Percentiles rank a stretch among this genome's conserved stretches.
phyloP scores from a whole-genome alignment of 2,888 invertebrate genomes.

The Zhuqinia jingwanae region DNA sequence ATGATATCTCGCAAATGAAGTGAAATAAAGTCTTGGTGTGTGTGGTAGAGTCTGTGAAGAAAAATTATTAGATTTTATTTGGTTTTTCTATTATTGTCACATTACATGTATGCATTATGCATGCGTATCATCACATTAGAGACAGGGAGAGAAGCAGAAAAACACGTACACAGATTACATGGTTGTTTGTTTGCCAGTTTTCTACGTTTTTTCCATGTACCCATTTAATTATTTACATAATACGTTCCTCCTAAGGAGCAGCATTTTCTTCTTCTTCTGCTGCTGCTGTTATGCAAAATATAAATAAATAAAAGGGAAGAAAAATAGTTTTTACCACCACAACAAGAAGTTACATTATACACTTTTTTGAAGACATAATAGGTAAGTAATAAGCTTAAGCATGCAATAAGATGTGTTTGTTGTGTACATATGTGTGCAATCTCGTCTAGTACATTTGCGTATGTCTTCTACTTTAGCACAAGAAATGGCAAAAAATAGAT shows the following conservation, averaged over 20 bases:
- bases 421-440: conserved; percentile 7
- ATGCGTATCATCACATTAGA: conserved; percentile 15
- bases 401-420: background rate
- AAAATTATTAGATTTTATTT: conserved; percentile 4
- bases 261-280: too few relatives aligned
- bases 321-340: conserved; percentile 10
- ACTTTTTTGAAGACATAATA: too few relatives aligned
- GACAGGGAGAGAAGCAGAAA: background rate
- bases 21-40: background rate
- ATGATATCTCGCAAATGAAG: background rate
- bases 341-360: conserved; percentile 13
- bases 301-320: conserved; percentile 17
- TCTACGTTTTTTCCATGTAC: background rate
- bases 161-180: conserved; percentile 16
- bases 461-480: conserved; percentile 1
- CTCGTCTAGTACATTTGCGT: conserved; percentile 2
- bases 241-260: background rate
- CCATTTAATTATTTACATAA: conserved; percentile 56
- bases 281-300: conserved; percentile 47
- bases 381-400: too few relatives aligned
- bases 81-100: conserved; percentile 31
- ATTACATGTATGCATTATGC: conserved; percentile 1
- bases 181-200: conserved; percentile 16
- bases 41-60: background rate
- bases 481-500: conserved; percentile 60